Percentiles rank a stretch among this genome's conserved stretches.
phyloP scores from a whole-genome alignment of 2,113 vertebrate genomes.

The Echinops telfairi region DNA sequence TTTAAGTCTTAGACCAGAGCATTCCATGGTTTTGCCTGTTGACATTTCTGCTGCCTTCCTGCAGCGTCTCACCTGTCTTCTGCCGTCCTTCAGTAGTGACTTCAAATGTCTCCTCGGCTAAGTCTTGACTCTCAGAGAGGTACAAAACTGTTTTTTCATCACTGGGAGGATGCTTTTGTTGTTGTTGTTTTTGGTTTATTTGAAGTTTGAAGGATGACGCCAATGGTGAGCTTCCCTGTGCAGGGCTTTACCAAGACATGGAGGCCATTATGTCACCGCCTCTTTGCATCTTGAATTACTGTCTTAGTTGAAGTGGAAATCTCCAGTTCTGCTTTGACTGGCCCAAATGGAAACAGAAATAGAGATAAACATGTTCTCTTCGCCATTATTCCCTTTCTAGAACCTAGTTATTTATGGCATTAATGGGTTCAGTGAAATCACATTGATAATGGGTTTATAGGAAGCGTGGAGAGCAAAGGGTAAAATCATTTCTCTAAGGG shows the following conservation, averaged over 20 bases:
- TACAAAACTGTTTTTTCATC: background rate
- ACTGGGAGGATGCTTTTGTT: background rate
- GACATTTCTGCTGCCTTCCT: background rate
- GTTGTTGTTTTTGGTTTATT: background rate
- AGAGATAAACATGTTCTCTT: background rate
- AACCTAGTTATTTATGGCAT: background rate
- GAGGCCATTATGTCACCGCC: background rate
- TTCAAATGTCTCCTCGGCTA: background rate
- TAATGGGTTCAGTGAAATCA: slow-evolving; percentile 13
- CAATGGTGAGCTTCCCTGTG: background rate
- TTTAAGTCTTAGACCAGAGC: background rate
- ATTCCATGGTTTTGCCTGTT: background rate
- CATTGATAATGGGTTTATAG: background rate
- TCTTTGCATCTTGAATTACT: background rate
- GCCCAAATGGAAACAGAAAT: slow-evolving; percentile 17
- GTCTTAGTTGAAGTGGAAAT: slow-evolving; percentile 16
- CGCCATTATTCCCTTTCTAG: background rate
- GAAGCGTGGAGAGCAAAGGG: background rate
- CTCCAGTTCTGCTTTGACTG: background rate
- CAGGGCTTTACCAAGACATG: background rate
- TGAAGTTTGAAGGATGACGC: background rate
- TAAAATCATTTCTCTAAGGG: background rate
- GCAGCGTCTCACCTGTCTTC: slow-evolving; percentile 31
- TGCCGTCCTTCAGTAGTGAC: slow-evolving; percentile 29
- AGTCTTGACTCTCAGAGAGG: background rate